A percentile compares a stretch with the other conserved stretches of the same genome.
Conservation (phyloP, 2,888 invertebrate species). For the Sinodicranocentrus sp. region DNA sequence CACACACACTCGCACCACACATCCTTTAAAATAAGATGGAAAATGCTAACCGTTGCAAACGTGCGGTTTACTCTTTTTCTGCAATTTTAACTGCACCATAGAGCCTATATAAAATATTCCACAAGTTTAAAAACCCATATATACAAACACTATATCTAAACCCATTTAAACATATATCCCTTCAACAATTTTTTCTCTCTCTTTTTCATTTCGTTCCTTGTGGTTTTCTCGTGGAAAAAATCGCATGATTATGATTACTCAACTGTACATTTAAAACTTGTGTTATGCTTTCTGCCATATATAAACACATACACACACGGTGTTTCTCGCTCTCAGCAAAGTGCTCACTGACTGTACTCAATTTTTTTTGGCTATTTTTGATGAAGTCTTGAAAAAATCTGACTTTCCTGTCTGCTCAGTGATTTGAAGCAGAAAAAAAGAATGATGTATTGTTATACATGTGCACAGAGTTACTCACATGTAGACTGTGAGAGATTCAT, state of each 20-base stretch:
- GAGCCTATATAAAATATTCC: too few relatives aligned
- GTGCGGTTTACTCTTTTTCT: constrained; percentile 65
- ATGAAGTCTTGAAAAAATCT: constrained; percentile 10
- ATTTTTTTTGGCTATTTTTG: constrained; percentile 28
- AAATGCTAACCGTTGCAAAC: constrained; percentile 65
- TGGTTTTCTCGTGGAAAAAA: constrained; percentile 61
- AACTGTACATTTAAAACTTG: constrained; percentile 63
- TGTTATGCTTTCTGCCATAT: constrained; percentile 16
- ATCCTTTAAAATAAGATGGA: not conserved
- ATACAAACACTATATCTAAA: not conserved
- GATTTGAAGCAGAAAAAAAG: constrained; percentile 47
- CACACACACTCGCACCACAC: not conserved
- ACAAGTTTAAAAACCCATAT: too few relatives aligned
- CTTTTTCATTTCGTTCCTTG: constrained; percentile 26
- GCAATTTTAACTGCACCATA: constrained; percentile 58
- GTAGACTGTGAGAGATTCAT: too few relatives aligned
- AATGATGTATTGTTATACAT: not conserved
- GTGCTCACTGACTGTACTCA: not conserved
- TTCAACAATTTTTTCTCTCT: constrained; percentile 16
- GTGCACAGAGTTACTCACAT: too few relatives aligned
- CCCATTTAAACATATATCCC: not conserved
- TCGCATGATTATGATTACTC: constrained; percentile 62
- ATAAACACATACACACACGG: not conserved
- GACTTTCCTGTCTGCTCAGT: constrained; percentile 19
- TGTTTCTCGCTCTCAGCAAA: not conserved